These are phyloP conservation scores for Paraplagusia blochii DNA, from an alignment of 2,113 vertebrate genomes.

Conservation along the genomic window DNA sequence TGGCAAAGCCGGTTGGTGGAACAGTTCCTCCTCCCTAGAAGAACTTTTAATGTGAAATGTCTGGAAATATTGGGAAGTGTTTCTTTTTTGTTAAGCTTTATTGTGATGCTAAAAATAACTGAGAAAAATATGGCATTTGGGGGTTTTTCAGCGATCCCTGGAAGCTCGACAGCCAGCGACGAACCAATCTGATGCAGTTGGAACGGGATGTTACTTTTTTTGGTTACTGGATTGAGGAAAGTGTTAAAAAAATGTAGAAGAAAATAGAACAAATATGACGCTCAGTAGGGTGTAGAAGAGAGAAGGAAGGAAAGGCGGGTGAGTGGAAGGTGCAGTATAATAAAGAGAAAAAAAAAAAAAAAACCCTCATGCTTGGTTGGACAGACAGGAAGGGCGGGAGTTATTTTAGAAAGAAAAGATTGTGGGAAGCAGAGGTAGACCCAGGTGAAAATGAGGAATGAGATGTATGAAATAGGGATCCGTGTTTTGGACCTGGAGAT, in stretches of 20 bases:
- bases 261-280: conserved; percentile 1
- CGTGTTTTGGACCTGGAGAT: no score
- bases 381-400: not conserved
- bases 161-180: conserved; percentile 20
- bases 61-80: conserved; percentile 58
- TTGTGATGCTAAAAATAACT: conserved; percentile 73
- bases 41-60: conserved; percentile 66
- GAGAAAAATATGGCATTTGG: conserved; percentile 33
- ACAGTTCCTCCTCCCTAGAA: conserved; percentile 53
- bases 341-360: no score
- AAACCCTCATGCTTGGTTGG: not conserved
- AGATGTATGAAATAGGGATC: not conserved
- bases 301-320: conserved; percentile 5
- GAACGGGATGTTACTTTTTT: not conserved
- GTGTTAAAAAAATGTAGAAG: conserved; percentile 13
- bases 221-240: conserved; percentile 14
- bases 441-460: not conserved
- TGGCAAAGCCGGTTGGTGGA: conserved; percentile 66
- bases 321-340: not conserved
- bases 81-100: conserved; percentile 53
- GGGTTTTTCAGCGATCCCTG: conserved; percentile 27
- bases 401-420: not conserved
- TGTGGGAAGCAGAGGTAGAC: not conserved
- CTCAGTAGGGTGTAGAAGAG: not conserved
- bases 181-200: conserved; percentile 16